Evolutionary conservation across 2,113 vertebrate genomes (phyloP).

Genomic region (Carollia perspicillata): DNA sequence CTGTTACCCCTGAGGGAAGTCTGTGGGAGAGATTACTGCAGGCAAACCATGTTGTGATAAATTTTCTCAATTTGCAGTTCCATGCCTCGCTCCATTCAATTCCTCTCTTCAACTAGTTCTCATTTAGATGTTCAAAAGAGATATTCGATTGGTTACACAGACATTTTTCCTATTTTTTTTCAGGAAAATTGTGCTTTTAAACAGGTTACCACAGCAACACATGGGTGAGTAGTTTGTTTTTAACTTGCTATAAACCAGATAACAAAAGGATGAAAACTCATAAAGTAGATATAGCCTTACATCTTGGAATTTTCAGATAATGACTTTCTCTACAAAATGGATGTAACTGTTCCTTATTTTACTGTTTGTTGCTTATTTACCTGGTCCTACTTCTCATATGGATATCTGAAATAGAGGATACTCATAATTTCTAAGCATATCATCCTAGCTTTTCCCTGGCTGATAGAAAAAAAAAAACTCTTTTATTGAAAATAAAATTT

Average conservation of each 20-base stretch:
- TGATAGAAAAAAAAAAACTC: background rate
- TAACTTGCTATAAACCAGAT: background rate
- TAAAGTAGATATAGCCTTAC: background rate
- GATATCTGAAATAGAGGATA: background rate
- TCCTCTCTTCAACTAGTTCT: conserved; percentile 23
- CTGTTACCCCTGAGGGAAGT: background rate
- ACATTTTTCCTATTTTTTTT: background rate
- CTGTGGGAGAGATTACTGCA: background rate
- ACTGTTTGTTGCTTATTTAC: background rate
- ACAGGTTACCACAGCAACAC: background rate
- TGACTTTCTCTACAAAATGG: background rate
- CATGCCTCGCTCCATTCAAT: background rate
- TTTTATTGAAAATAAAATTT: conserved; percentile 6
- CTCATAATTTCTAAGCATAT: background rate
- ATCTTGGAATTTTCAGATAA: background rate
- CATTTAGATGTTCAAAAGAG: background rate
- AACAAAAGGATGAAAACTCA: background rate
- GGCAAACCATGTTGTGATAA: background rate
- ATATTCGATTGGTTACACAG: background rate
- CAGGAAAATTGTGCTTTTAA: background rate
- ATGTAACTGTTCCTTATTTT: too few relatives aligned
- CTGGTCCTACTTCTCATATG: background rate
- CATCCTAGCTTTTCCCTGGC: background rate
- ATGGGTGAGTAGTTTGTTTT: background rate
- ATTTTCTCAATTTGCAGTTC: background rate